Evolutionary conservation across 2,888 invertebrate species (phyloP), one percentile per base, ranked within the genome.

Genomic region (Drosophila hamatofila): DNA sequence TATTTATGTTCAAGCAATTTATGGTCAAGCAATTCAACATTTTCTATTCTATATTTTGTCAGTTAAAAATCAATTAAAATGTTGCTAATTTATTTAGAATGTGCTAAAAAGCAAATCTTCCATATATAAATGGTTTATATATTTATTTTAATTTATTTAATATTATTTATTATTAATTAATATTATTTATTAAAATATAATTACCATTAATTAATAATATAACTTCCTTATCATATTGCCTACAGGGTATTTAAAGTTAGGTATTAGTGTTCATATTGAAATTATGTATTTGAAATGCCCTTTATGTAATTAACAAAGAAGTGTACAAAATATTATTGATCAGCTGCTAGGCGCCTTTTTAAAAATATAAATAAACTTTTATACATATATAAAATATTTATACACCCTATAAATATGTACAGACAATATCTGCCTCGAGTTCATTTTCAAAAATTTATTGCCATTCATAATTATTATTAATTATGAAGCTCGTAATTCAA

Each of bases 261-360:
- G n/a, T n/a, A n/a, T n/a, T n/a, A n/a, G n/a, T n/a, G n/a, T n/a
- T n/a, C n/a, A n/a, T n/a, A n/a, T n/a, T n/a, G n/a, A 62, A 25
- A 68, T 59, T 44, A 46, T 65, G 51, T 73, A 59, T 73, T 65
- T 33, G 7, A 49, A 73, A 37, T 57, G 21, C 60, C 60, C 55
- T 66, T 80, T 75, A 80, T 80, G 67, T 77, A 69, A 80, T 58
- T 63, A 69, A 52, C 63, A 25, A 66, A 56, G 52, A 72, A 66
- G 51, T 52, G 48, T 44, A 18, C 44, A 55, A 58, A 51, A 75
- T 48, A 49, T 44, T 60, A 57, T 64, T 72, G 54, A 44, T 68
- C 70, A 82, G 63, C 55, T 33, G 54, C 52, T 66, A 41, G 39
- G 54, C 66, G 68, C 48, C 49, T 35, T n/a, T 27, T 46, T 42